Conservation (phyloP, 2,797 vertebrate species). For the Huso huso region DNA sequence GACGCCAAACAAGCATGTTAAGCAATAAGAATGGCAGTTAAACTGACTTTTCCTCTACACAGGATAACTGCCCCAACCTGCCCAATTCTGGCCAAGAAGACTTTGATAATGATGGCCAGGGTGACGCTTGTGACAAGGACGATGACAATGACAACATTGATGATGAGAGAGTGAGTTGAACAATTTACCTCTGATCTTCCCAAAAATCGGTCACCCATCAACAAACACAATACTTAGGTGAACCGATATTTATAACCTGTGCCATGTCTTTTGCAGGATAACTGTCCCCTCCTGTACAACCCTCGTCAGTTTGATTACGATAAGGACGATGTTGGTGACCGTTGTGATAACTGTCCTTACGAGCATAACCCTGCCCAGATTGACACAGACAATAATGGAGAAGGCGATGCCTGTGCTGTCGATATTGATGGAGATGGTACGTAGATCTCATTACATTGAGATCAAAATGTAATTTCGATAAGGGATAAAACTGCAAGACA, state of each 20-base stretch:
- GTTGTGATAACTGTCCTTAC: slow-evolving; percentile 91
- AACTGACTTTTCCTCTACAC: slow-evolving; percentile 17
- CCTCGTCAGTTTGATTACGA: slow-evolving; percentile 88
- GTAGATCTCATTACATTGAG: not conserved
- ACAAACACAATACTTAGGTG: not conserved
- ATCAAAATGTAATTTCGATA: not conserved
- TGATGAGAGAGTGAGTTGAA: slow-evolving; percentile 76
- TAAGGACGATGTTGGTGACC: slow-evolving; percentile 85
- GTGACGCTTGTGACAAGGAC: slow-evolving; percentile 90
- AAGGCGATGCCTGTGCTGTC: slow-evolving; percentile 88
- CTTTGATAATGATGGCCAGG: slow-evolving; percentile 80
- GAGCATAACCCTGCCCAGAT: slow-evolving; percentile 86
- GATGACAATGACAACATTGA: slow-evolving; percentile 87
- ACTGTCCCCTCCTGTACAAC: slow-evolving; percentile 89
- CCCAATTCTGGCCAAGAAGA: slow-evolving; percentile 97
- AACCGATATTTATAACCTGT: too few relatives aligned
- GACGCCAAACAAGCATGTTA: too few relatives aligned
- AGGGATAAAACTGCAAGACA: not conserved
- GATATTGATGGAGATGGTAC: slow-evolving; percentile 94
- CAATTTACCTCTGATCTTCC: not conserved
- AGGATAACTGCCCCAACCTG: slow-evolving; percentile 89
- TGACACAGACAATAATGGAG: slow-evolving; percentile 84
- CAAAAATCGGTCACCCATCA: not conserved
- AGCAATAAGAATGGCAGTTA: slow-evolving; percentile 6
- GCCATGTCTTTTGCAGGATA: slow-evolving; percentile 64